A percentile compares a stretch with the other conserved stretches of the same genome.
phyloP scores from a whole-genome alignment of 2,888 invertebrate genomes.

The Cheilosia vernalis region DNA sequence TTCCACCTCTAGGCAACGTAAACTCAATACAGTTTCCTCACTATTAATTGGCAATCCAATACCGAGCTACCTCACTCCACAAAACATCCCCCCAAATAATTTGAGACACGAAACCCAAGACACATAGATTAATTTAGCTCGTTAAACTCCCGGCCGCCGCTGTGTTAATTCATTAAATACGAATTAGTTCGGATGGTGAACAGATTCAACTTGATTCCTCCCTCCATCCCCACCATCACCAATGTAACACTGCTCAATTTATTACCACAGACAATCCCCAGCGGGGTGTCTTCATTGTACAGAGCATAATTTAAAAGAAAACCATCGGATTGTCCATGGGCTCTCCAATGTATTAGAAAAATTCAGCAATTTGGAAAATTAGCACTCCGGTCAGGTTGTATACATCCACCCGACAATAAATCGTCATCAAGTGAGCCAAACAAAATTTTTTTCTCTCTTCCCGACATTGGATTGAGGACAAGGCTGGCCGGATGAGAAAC shows the following conservation, averaged over 20 bases:
- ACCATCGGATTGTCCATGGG: constrained; percentile 20
- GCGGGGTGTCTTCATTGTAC: constrained; percentile 3
- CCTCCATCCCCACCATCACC: neutral
- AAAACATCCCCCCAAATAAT: constrained; percentile 3
- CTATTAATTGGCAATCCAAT: constrained; percentile 1
- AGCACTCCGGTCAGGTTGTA: constrained; percentile 62
- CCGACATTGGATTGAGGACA: constrained; percentile 50
- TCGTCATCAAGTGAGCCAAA: constrained; percentile 57
- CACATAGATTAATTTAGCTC: constrained; percentile 41
- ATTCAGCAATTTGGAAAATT: constrained; percentile 43
- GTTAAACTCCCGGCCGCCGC: constrained; percentile 38
- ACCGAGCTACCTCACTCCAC: neutral
- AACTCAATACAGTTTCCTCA: neutral
- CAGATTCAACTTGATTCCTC: constrained; percentile 38
- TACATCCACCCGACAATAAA: constrained; percentile 49
- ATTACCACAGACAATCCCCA: constrained; percentile 47
- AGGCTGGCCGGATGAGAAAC: constrained; percentile 10
- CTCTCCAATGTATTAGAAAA: constrained; percentile 11
- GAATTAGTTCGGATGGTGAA: constrained; percentile 47
- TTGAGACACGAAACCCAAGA: neutral
- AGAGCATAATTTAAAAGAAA: constrained; percentile 48
- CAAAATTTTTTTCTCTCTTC: constrained; percentile 24
- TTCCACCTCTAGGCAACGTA: too few relatives aligned
- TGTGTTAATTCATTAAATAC: constrained; percentile 67
- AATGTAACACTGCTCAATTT: constrained; percentile 30